Evolutionary conservation across 1,140 invertebrate genomes (phyloP).

Genomic region (Conus betulinus): DNA sequence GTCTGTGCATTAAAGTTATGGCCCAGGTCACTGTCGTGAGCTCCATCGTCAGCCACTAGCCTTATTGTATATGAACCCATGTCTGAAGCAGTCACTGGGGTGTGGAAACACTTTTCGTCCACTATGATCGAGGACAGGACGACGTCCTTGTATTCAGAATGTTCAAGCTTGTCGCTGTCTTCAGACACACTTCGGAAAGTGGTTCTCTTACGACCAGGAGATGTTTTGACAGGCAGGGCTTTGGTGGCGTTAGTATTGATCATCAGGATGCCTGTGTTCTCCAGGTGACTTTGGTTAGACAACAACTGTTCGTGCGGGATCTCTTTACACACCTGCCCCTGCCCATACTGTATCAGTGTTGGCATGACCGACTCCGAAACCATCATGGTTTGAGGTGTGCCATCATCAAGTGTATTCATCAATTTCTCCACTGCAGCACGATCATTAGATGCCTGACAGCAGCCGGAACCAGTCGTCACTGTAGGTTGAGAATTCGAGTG

Average conservation of each 20-base stretch:
- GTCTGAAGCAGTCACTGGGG: background rate
- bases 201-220: background rate
- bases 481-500: background rate
- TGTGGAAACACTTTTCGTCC: background rate
- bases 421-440: no score
- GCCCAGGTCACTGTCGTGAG: no score
- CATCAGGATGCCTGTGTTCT: conserved; percentile 20
- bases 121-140: background rate
- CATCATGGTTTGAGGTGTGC: no score
- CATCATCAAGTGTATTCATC: no score
- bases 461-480: background rate
- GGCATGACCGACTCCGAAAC: background rate
- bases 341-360: background rate
- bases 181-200: conserved; percentile 28
- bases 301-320: background rate
- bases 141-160: conserved; percentile 4
- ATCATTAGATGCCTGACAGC: background rate
- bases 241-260: conserved; percentile 19
- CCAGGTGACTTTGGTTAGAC: conserved; percentile 28
- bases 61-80: background rate
- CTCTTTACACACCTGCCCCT: background rate
- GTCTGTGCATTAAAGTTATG: background rate
- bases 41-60: no score
- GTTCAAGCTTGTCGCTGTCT: background rate
- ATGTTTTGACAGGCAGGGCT: background rate